These are phyloP conservation scores for Microctonus aethiopoides DNA, from an alignment of 2,888 invertebrate genomes.

Conservation along the genomic window DNA sequence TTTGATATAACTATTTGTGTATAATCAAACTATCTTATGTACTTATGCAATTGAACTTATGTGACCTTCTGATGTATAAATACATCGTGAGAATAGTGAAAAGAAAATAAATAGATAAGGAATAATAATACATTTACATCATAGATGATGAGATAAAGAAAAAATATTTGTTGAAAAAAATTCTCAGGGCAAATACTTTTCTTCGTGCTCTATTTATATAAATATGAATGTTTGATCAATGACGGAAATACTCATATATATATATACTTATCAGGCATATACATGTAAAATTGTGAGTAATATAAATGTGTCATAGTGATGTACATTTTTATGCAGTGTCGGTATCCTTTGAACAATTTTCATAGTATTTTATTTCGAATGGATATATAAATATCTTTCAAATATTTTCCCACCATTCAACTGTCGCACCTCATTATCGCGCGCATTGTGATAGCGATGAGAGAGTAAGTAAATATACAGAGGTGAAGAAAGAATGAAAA, in stretches of 20 bases:
- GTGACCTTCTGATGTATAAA: neutral
- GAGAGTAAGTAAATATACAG: neutral
- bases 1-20: neutral
- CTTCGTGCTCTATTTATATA: slow-evolving; percentile 21
- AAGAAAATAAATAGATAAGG: neutral
- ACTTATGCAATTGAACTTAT: neutral
- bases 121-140: neutral
- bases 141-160: neutral
- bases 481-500: neutral
- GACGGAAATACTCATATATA: slow-evolving; percentile 15
- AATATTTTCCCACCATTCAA: slow-evolving; percentile 2
- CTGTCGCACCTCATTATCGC: slow-evolving; percentile 12
- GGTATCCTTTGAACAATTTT: neutral
- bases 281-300: neutral
- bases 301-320: neutral
- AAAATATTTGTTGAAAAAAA: neutral
- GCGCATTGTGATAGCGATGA: neutral
- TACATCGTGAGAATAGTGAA: neutral
- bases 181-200: neutral
- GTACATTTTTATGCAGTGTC: neutral
- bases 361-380: neutral
- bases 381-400: neutral
- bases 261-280: neutral
- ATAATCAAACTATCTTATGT: neutral
- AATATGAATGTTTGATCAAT: slow-evolving; percentile 43